These are phyloP conservation scores for Lutjanus argentimaculatus DNA, from an alignment of 2,797 vertebrate genomes.

Conservation along the genomic window DNA sequence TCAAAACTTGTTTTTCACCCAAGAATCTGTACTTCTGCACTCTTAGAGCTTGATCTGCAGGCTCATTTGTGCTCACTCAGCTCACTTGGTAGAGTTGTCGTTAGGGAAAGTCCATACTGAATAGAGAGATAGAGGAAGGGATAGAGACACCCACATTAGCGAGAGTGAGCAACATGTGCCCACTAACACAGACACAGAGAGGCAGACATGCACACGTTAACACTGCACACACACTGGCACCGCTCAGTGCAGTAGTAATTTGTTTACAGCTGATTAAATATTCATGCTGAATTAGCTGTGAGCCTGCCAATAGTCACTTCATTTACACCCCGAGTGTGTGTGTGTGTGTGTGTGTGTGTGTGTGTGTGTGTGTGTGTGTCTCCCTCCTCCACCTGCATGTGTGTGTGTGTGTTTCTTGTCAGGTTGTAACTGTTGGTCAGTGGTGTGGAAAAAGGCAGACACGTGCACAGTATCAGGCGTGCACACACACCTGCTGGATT, in stretches of 20 bases:
- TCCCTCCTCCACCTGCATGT: conserved; percentile 28
- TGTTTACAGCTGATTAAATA: conserved; percentile 79
- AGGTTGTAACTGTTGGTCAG: conserved; percentile 1
- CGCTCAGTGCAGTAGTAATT: conserved; percentile 63
- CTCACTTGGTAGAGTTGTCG: background rate
- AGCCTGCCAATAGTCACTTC: conserved; percentile 67
- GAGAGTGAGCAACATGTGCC: conserved; percentile 4
- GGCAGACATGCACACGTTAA: conserved; percentile 6
- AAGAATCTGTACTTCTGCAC: background rate
- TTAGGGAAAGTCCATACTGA: conserved; percentile 16
- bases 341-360: conserved; percentile 35
- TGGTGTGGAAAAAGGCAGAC: background rate
- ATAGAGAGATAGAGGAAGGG: background rate
- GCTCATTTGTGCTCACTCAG: background rate
- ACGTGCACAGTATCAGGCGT: background rate
- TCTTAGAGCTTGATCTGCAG: background rate
- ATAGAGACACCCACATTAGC: conserved; percentile 25
- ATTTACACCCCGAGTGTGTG: conserved; percentile 52
- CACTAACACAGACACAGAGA: conserved; percentile 30
- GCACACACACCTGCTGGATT: conserved; percentile 60
- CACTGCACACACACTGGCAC: conserved; percentile 36
- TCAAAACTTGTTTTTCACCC: too few species aligned
- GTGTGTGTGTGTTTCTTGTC: background rate
- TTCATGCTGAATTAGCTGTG: conserved; percentile 75
- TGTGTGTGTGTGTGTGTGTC: conserved; percentile 18